Evolutionary conservation across 2,888 invertebrate genomes (phyloP), one percentile per base, ranked within the genome.

Genomic region (Scaptomyza flava): DNA sequence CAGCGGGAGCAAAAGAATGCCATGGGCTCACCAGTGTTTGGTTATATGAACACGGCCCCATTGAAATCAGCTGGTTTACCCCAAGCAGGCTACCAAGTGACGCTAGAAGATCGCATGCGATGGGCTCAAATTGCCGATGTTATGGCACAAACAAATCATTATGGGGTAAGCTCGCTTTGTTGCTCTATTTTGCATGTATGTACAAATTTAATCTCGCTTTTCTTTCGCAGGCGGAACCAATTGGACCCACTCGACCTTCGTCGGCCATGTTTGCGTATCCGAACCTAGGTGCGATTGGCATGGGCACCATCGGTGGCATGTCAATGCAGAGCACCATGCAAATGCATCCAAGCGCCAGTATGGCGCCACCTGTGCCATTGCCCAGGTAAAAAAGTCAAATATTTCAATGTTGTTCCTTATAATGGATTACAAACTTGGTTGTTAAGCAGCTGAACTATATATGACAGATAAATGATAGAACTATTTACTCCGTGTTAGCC

Each of bases 41-140:
- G 96, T 73, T 97, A 97, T 89, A 96, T 97, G 95, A 95, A 96
- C 9, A 95, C 94, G 66, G 93, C 95, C 60, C 95, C 95, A 2
- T 94, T 95, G 9, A 96, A 96, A 85, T 94, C 95, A 0, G 87
- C 83, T 3, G 77, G 90, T 2, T 68, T 90, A n/a, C 94, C 96
- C 0, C 95, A 95, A n/a, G 94, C 94, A 0, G 96, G 96, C 0
- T 97, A 96, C 86, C 91, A 94, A 92, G 94, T 96, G 7, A 95
- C 96, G 0, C 86, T 96, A 68, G 96, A 97, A 90, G 97, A 97
- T 87, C 93, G 96, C 42, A 94, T 96, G 93, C 92, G 96, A 36
- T 97, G 97, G 97, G 97, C 97, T 0, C 97, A 97, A 85, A 96
- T 97, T 53, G 96, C 96, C 0, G 97, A 98, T 89, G 96, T 96